Conservation (phyloP, 2,113 vertebrate species). For the Rallus limicola region DNA sequence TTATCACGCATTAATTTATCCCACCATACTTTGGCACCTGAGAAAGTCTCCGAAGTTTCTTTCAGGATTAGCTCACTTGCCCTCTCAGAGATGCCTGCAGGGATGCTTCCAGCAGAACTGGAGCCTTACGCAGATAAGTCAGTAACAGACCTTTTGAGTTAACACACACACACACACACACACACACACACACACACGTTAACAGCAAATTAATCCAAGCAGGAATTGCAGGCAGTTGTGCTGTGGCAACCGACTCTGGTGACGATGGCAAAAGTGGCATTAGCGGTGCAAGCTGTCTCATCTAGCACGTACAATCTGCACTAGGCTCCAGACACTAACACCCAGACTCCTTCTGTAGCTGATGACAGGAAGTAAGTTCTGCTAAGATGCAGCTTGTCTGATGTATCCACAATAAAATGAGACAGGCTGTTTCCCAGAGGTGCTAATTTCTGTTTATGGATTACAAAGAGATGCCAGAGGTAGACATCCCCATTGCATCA, state of each 20-base stretch:
- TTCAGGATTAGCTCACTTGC: neutral
- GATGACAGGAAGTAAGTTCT: neutral
- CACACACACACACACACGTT: neutral
- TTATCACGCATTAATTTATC: neutral
- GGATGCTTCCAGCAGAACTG: neutral
- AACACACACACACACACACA: neutral
- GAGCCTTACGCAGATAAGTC: neutral
- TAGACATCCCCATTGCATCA: neutral
- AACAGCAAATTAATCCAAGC: neutral
- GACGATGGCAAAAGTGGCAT: neutral
- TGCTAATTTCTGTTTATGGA: neutral
- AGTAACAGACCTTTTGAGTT: neutral
- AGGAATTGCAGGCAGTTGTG: neutral
- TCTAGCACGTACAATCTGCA: neutral
- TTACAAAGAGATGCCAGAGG: neutral
- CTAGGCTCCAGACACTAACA: neutral
- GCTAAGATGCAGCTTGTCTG: neutral
- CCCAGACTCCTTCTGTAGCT: neutral
- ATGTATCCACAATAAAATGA: neutral
- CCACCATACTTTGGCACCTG: neutral
- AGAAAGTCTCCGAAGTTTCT: neutral
- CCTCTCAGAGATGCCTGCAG: neutral
- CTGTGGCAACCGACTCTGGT: neutral
- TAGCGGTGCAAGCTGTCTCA: accelerated
- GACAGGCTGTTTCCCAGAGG: neutral